phyloP scores from a whole-genome alignment of 1,140 invertebrate species.

The Drosophila kanapiae region DNA sequence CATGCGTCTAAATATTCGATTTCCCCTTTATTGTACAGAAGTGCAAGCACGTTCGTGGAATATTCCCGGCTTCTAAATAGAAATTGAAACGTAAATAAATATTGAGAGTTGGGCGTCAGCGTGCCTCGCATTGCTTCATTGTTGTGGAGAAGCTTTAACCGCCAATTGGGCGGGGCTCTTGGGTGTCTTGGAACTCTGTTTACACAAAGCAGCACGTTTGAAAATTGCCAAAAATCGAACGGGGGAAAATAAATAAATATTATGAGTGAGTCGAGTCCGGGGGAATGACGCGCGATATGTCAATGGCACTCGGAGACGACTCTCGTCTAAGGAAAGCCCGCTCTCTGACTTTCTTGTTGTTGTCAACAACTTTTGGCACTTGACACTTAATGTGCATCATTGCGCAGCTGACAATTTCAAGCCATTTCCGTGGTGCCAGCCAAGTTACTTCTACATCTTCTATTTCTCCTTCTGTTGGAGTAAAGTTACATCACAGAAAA shows the following conservation, averaged over 20 bases:
- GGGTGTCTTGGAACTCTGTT: constrained; percentile 56
- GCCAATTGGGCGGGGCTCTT: constrained; percentile 41
- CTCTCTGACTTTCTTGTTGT: constrained; percentile 45
- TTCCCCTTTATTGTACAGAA: constrained; percentile 23
- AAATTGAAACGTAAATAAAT: constrained; percentile 73
- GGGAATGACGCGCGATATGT: constrained; percentile 50
- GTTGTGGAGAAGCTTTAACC: constrained; percentile 44
- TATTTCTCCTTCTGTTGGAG: constrained; percentile 13
- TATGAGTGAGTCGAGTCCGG: constrained; percentile 32
- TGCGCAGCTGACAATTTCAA: constrained; percentile 82
- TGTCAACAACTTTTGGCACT: constrained; percentile 81
- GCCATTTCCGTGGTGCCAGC: constrained; percentile 78
- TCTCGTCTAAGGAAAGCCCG: constrained; percentile 10
- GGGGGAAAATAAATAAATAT: constrained; percentile 72
- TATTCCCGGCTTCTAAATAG: constrained; percentile 31
- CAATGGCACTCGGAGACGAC: constrained; percentile 35
- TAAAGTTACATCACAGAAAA: constrained; percentile 14
- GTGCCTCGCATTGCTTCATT: constrained; percentile 29
- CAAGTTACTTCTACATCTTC: constrained; percentile 48
- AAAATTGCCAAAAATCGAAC: constrained; percentile 62
- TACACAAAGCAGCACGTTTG: constrained; percentile 68
- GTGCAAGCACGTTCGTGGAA: constrained; percentile 56
- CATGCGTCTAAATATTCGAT: constrained; percentile 44
- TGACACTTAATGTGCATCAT: constrained; percentile 83
- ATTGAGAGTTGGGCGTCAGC: constrained; percentile 59